Base-by-base conservation (phyloP, 2,888 invertebrate species). In the Rugalucina vietnamica region DNA sequence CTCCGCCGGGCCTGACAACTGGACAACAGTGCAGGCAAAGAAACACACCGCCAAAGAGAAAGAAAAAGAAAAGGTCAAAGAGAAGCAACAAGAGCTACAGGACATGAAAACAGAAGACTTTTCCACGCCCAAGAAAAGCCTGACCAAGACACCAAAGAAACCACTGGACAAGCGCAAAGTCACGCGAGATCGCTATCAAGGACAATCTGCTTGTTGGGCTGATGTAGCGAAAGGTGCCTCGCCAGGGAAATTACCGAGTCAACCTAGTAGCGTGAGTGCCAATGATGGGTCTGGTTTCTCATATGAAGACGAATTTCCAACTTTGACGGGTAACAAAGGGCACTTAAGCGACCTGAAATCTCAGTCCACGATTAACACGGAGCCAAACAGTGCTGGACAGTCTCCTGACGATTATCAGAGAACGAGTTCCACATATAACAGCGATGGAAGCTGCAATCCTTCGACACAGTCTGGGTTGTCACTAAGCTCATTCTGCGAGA, bases 161-260 rank as follows among this genome's bases (percentile, higher is more conserved):
- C 27, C 14, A 27, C 39, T 24, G 43, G 70, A 24, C 50, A 49
- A 50, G 34, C 1, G 21, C n/a, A 57, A n/a, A 54, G 73, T 18
- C 1, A 69, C 60, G 32, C 65, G 75, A 27, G 60, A 60, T 5
- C 60, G 60, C 10, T 21, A 1, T 65, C 21, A 12, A 21, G 34
- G 24, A 18, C 65, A 32, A 65, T 18, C 32, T 4, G 32, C 79
- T 21, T 81, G 86, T 57, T 88, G 88, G 90, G 88, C 90, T 0
- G 90, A 90, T 72, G 79, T 89, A 43, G 86, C 88, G 14, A 88
- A 85, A 49, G 88, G 82, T n/a, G 29, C 10, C 3, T 24, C 57
- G 10, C 8, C 57, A 27, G 14, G 27, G 1, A 57, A 57, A 65
- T 4, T 34, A 65, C 34, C 32, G 4, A 34, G 34, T 1, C 32